phyloP scores from a whole-genome alignment of 2,797 vertebrate species.

The Brachymystax lenok region DNA sequence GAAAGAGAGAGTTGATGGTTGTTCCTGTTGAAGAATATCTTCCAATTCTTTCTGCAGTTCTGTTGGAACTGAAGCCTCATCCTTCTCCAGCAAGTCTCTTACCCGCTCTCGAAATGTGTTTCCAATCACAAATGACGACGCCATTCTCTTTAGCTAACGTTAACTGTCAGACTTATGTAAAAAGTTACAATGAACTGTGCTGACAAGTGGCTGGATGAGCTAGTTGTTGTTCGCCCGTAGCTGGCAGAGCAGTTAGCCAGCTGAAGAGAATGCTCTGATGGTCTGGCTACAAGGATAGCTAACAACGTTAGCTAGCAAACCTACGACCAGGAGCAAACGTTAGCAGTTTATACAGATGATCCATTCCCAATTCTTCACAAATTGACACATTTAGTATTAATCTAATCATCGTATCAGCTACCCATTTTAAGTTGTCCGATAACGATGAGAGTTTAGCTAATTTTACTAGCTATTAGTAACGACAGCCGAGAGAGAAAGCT shows the following conservation, averaged over 20 bases:
- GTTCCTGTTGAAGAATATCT: slow-evolving; percentile 47
- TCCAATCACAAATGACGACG: slow-evolving; percentile 73
- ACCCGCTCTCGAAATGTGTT: slow-evolving; percentile 58
- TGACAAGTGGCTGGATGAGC: neutral
- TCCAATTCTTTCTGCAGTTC: slow-evolving; percentile 69
- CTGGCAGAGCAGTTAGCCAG: too few species aligned
- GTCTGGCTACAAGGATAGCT: neutral
- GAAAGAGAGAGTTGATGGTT: slow-evolving; percentile 74
- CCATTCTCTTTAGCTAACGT: slow-evolving; percentile 57
- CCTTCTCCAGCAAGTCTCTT: slow-evolving; percentile 51
- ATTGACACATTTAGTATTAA: neutral
- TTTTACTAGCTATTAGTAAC: neutral
- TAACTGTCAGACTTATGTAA: neutral
- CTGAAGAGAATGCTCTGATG: neutral
- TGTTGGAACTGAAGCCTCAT: slow-evolving; percentile 37
- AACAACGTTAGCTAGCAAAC: neutral
- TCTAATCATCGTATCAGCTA: neutral
- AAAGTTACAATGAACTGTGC: neutral
- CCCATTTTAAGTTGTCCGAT: neutral
- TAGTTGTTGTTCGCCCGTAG: neutral
- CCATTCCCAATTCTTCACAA: neutral
- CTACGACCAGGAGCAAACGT: neutral
- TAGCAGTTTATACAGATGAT: neutral
- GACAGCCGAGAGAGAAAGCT: neutral
- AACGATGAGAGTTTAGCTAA: neutral